Base-by-base conservation (phyloP, 1,140 invertebrate species). In the Brachionus manjavacas region DNA sequence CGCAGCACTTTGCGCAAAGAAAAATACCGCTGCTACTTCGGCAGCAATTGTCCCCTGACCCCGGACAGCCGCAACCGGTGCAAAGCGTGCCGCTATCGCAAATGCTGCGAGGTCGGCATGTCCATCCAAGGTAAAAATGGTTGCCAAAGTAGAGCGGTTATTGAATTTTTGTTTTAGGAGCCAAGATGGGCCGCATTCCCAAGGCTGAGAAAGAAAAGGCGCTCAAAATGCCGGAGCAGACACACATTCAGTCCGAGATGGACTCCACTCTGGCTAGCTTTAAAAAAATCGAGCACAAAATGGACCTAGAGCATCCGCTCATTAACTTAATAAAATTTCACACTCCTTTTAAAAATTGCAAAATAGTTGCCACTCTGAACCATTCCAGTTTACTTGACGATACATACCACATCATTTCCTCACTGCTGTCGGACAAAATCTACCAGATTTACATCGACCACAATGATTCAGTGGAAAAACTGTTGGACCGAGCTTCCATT, bases 61-160 rank as follows among this genome's bases (percentile, higher is more conserved):
- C 87, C 87, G 25, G 86, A 89, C 66, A 89, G 87, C 66, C 80
- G 89, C 14, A 89, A 89, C 68, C 79, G 87, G n/a, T 89, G 89
- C 85, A 89, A 89, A 83, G 85, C 88, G 4, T 89, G 89, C 85
- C 86, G 89, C 4, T 89, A 86, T 83, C 86, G 87, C 74, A 55
- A 85, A 74, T 89, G 89, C 84, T 64, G 89, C 16, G 85, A 88
- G n/a, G 85, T 85, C 14, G 89, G 89, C 7, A 89, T 89, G 89
- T 86, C 88, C 14, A 81, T 89, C 2, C 87, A 88, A 79, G 88
- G 89, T 84, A 70, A 8, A n/a, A n/a, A 1, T 31, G 11, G 11
- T 35, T 16, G 25, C 16, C 7, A 66, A 66, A 11, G 4, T 9
- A 28, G 3, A 25, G 12, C 4, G 3, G 3, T 25, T 25, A 11